phyloP scores from a whole-genome alignment of 2,888 invertebrate genomes.

The Rotaria sp. region DNA sequence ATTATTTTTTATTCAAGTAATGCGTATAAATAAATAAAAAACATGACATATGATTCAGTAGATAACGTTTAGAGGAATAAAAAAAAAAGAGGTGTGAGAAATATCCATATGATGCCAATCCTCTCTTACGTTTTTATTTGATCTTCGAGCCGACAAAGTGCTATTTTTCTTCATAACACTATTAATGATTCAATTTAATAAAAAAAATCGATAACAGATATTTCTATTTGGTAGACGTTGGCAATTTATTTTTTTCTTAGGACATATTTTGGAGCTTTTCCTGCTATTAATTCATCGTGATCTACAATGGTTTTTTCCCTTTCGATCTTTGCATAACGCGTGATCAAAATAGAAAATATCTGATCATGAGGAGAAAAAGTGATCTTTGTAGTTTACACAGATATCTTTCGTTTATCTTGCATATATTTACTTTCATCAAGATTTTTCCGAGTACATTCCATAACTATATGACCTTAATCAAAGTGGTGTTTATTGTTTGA shows the following conservation, averaged over 20 bases:
- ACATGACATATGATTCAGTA: not conserved
- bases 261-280: not conserved
- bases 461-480: no score
- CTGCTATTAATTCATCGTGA: not conserved
- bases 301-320: no score
- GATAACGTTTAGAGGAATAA: no score
- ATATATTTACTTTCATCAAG: no score
- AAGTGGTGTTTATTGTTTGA: no score
- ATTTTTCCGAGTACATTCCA: no score
- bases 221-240: no score
- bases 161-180: not conserved
- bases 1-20: not conserved
- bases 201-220: no score
- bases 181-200: no score
- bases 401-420: not conserved
- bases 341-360: not conserved
- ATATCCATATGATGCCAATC: not conserved
- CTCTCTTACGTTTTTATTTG: no score
- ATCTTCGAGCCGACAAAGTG: no score
- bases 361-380: not conserved
- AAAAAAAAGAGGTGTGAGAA: not conserved
- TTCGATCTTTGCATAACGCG: not conserved
- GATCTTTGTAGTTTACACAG: not conserved
- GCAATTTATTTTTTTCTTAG: no score
- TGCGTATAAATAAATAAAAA: not conserved